Conservation (phyloP, 2,113 vertebrate genomes). For the Poeciliopsis retropinna region DNA sequence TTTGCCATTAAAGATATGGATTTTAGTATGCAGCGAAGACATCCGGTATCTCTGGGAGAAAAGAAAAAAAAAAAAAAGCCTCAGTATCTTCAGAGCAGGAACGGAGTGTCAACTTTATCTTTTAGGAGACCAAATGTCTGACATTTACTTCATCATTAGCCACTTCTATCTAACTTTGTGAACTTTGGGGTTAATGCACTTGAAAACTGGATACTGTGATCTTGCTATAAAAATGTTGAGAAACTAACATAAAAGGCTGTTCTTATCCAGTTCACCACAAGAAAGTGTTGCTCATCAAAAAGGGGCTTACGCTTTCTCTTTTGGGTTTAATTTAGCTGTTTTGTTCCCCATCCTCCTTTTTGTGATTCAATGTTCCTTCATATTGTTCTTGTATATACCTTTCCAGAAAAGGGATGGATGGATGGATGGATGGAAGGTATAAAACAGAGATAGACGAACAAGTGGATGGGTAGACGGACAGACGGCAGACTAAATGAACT, state of each 20-base stretch:
- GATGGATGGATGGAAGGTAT: too few relatives aligned
- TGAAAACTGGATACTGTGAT: slow-evolving; percentile 1
- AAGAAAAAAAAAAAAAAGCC: not conserved
- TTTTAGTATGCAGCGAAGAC: slow-evolving; percentile 21
- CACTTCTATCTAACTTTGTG: slow-evolving; percentile 28
- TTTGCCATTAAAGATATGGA: slow-evolving; percentile 38
- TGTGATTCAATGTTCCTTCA: slow-evolving; percentile 36
- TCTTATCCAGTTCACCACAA: slow-evolving; percentile 30
- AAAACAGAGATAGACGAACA: too few relatives aligned
- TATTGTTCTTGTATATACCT: not conserved
- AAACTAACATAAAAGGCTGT: slow-evolving; percentile 16
- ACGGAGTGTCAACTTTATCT: slow-evolving; percentile 37
- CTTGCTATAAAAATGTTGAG: slow-evolving; percentile 10
- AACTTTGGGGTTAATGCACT: not conserved
- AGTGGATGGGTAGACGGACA: too few relatives aligned
- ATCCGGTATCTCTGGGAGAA: not conserved
- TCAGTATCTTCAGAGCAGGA: slow-evolving; percentile 19
- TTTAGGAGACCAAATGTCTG: slow-evolving; percentile 21
- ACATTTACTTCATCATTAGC: slow-evolving; percentile 28
- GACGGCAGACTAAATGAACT: too few relatives aligned
- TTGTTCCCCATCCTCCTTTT: slow-evolving; percentile 19
- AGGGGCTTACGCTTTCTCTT: slow-evolving; percentile 40
- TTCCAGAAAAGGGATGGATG: not conserved
- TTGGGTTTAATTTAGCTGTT: slow-evolving; percentile 44
- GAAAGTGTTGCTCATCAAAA: slow-evolving; percentile 53